A percentile compares a stretch with the other conserved stretches of the same genome.
Evolutionary conservation across 2,888 invertebrate genomes (phyloP).

Genomic region (Ametastegia equiseti): DNA sequence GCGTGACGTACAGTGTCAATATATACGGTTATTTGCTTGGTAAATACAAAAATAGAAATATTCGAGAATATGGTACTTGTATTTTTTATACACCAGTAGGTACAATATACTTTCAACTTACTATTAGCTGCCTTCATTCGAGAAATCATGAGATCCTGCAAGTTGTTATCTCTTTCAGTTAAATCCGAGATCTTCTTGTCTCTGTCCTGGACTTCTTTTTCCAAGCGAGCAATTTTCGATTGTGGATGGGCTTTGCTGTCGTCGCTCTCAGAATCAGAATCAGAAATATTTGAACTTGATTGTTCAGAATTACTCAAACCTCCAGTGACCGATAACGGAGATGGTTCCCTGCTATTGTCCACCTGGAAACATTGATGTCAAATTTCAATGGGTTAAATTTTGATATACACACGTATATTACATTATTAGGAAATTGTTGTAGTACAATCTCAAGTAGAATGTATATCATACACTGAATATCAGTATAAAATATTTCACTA

Average conservation of each 20-base stretch:
- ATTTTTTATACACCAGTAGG: neutral
- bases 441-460: no score
- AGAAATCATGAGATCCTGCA: neutral
- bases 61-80: neutral
- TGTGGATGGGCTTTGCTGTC: neutral
- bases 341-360: no score
- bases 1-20: neutral
- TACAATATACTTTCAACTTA: neutral
- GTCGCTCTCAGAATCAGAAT: neutral
- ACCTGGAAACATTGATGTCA: no score
- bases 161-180: neutral
- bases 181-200: neutral
- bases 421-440: no score
- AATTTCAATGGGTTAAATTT: no score
- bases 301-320: no score
- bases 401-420: no score
- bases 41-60: neutral
- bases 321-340: no score
- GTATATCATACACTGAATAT: no score
- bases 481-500: no score
- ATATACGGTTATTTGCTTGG: neutral
- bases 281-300: neutral
- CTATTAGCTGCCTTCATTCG: neutral
- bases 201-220: neutral
- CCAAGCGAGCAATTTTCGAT: neutral